Conservation (phyloP, 2,113 vertebrate species). For the Todiramphus chloris region DNA sequence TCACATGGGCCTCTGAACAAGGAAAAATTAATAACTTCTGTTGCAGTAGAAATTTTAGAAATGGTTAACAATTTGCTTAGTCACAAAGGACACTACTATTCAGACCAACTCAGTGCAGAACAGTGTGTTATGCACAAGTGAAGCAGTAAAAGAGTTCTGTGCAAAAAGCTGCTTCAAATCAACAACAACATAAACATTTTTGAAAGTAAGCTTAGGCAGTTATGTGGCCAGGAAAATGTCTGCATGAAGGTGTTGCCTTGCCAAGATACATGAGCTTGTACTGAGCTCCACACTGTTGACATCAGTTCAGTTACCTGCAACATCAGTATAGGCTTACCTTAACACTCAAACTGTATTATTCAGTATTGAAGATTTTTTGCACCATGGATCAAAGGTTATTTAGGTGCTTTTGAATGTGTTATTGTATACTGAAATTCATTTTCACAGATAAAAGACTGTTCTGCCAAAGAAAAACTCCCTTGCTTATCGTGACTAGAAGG, state of each 20-base stretch:
- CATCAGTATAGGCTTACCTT: not conserved
- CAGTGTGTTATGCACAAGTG: fast-evolving
- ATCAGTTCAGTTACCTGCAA: not conserved
- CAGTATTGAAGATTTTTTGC: not conserved
- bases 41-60: not conserved
- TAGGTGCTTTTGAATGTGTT: not conserved
- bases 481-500: not conserved
- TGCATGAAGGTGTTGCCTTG: not conserved
- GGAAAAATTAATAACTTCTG: not conserved
- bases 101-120: not conserved
- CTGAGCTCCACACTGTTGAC: not conserved
- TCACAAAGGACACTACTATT: not conserved
- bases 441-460: not conserved
- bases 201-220: not conserved
- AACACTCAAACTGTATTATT: not conserved
- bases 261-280: not conserved
- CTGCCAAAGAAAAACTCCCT: not conserved
- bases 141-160: not conserved
- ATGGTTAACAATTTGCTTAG: not conserved
- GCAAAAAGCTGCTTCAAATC: not conserved
- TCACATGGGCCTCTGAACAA: not conserved
- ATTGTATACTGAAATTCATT: not conserved
- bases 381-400: not conserved
- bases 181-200: not conserved
- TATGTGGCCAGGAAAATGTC: not conserved